Percentiles rank a stretch among this genome's conserved stretches.
These are phyloP conservation scores for Rhea americana DNA, from an alignment of 2,113 vertebrate species.

Conservation along the genomic window DNA sequence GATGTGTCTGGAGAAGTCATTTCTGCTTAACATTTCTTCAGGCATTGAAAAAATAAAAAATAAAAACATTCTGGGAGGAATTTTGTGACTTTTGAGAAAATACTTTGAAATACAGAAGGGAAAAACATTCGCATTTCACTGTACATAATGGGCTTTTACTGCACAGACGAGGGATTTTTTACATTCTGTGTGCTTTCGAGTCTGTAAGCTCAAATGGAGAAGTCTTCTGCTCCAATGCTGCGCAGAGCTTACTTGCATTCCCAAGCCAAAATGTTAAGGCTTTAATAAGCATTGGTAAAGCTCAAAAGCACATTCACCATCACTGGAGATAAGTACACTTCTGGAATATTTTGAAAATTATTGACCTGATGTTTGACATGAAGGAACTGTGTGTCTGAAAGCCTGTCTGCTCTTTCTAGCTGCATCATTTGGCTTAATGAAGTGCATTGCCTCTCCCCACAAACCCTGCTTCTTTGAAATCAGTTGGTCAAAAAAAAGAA, in stretches of 20 bases:
- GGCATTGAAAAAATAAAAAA: not conserved
- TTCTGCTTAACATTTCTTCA: not conserved
- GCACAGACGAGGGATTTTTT: not conserved
- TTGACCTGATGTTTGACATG: not conserved
- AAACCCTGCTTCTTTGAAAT: not conserved
- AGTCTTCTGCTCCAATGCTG: not conserved
- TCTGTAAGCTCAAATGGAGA: not conserved
- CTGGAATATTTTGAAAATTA: not conserved
- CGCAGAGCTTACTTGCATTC: not conserved
- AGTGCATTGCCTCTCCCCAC: not conserved
- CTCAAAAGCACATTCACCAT: conserved; percentile 1
- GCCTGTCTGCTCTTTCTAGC: conserved; percentile 8
- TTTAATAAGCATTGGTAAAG: conserved; percentile 11
- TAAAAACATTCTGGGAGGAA: not conserved
- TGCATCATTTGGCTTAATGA: conserved; percentile 44
- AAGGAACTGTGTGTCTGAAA: conserved; percentile 7
- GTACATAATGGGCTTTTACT: not conserved
- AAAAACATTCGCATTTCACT: not conserved
- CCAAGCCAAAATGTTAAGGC: not conserved
- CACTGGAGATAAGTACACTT: not conserved
- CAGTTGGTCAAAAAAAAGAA: not conserved
- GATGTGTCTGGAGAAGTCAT: not conserved
- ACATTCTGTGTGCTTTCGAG: not conserved
- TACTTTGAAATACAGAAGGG: not conserved
- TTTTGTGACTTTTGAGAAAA: not conserved